Evolutionary conservation across 1,140 invertebrate genomes (phyloP).

Genomic region (Zaprionus ornatus): DNA sequence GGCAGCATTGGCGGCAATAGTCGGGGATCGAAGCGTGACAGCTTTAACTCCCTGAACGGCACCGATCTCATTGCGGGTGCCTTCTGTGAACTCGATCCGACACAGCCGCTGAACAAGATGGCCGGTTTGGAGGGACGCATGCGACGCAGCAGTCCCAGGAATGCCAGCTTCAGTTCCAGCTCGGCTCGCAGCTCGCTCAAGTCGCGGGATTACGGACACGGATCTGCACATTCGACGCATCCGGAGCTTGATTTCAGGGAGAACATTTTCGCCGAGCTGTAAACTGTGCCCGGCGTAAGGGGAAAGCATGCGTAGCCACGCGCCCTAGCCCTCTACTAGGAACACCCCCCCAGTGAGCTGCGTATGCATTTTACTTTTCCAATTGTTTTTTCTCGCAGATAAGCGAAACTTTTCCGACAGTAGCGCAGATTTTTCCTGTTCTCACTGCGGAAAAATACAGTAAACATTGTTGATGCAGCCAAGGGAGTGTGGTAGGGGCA

Average conservation of each 20-base stretch:
- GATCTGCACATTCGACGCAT: constrained; percentile 74
- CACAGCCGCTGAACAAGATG: constrained; percentile 80
- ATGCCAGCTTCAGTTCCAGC: constrained; percentile 71
- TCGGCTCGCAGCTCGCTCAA: constrained; percentile 80
- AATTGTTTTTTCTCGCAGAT: constrained; percentile 1
- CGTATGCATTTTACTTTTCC: neutral
- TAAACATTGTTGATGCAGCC: neutral
- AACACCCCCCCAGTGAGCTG: neutral
- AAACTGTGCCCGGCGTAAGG: constrained; percentile 24
- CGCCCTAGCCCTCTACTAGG: neutral
- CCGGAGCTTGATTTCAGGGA: constrained; percentile 82
- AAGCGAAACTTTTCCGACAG: neutral
- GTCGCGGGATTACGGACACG: constrained; percentile 75
- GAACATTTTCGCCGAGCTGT: constrained; percentile 81
- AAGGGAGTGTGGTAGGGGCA: neutral
- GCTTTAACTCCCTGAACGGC: constrained; percentile 78
- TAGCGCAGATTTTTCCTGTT: neutral
- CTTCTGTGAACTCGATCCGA: constrained; percentile 79
- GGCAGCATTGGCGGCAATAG: neutral
- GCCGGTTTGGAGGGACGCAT: constrained; percentile 78
- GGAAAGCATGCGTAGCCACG: neutral
- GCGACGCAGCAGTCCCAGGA: constrained; percentile 72
- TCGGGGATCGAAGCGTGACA: constrained; percentile 70
- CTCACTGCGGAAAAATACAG: neutral
- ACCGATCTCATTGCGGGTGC: constrained; percentile 80